phyloP scores from a whole-genome alignment of 1,140 invertebrate species.

The Capitella teleta region DNA sequence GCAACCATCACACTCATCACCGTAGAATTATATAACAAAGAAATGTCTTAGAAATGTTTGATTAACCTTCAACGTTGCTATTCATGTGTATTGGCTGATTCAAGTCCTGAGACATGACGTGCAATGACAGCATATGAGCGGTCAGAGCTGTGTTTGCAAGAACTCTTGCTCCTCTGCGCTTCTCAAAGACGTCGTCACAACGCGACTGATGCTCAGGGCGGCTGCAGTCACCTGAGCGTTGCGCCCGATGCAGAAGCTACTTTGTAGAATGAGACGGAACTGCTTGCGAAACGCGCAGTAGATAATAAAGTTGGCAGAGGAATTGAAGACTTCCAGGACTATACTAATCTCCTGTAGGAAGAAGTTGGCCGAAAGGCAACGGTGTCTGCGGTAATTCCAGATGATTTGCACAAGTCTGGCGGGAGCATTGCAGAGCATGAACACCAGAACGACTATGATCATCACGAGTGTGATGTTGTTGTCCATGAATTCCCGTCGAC shows the following conservation, averaged over 20 bases:
- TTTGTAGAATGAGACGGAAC: constrained; percentile 9
- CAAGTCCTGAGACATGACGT: too few relatives aligned
- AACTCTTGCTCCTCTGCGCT: too few relatives aligned
- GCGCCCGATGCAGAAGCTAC: background rate
- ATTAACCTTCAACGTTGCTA: too few relatives aligned
- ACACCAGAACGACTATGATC: constrained; percentile 9
- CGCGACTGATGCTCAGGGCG: background rate
- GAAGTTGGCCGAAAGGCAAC: constrained; percentile 5
- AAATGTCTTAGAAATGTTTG: too few relatives aligned
- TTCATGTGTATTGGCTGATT: too few relatives aligned
- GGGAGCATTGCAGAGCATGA: constrained; percentile 11
- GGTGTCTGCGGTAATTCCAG: background rate
- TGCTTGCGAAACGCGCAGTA: constrained; percentile 12
- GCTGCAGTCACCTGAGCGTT: background rate
- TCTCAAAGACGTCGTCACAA: too few relatives aligned
- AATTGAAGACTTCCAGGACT: constrained; percentile 13
- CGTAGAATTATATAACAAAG: too few relatives aligned
- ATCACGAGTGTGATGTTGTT: constrained; percentile 10
- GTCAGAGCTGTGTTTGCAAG: too few relatives aligned
- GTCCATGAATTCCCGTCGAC: background rate
- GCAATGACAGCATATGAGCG: too few relatives aligned
- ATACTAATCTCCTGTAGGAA: constrained; percentile 1
- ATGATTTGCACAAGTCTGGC: constrained; percentile 10
- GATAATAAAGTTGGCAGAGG: constrained; percentile 12
- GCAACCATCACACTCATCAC: too few relatives aligned